Evolutionary conservation across 2,888 invertebrate species (phyloP).

Genomic region (Acrobasis repandana): DNA sequence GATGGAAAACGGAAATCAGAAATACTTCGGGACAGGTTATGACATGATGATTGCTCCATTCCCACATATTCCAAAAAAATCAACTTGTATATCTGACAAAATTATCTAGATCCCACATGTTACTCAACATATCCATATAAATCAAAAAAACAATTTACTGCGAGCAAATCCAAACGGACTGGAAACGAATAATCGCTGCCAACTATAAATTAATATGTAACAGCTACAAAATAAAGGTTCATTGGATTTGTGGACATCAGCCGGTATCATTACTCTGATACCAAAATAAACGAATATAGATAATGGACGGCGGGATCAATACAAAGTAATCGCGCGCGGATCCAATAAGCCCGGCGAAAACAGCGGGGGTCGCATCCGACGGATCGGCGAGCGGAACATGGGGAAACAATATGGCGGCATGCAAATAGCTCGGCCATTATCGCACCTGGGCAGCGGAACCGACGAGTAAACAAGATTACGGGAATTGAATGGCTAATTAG

Average conservation of each 20-base stretch:
- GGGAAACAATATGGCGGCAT: slow-evolving; percentile 82
- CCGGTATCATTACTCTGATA: slow-evolving; percentile 73
- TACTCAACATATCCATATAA: not conserved
- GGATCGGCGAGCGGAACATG: slow-evolving; percentile 70
- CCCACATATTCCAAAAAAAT: too few species aligned
- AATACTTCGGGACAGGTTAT: too few species aligned
- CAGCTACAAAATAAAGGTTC: slow-evolving; percentile 49
- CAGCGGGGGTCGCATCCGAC: slow-evolving; percentile 73
- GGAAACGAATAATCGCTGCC: slow-evolving; percentile 33
- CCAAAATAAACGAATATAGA: slow-evolving; percentile 80
- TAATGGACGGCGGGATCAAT: slow-evolving; percentile 81
- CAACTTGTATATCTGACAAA: not conserved
- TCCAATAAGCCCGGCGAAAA: slow-evolving; percentile 80
- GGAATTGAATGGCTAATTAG: slow-evolving; percentile 83
- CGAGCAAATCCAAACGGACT: slow-evolving; percentile 15
- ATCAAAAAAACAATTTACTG: not conserved
- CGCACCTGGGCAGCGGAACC: slow-evolving; percentile 80
- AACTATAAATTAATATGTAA: slow-evolving; percentile 45
- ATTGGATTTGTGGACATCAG: slow-evolving; percentile 66
- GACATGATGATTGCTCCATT: too few species aligned
- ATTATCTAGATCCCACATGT: not conserved
- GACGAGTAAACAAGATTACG: slow-evolving; percentile 82
- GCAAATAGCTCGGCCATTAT: slow-evolving; percentile 82
- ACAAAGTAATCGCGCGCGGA: slow-evolving; percentile 81
- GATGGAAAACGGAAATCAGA: too few species aligned